Conservation (phyloP, 2,113 vertebrate species). For the Procavia capensis region DNA sequence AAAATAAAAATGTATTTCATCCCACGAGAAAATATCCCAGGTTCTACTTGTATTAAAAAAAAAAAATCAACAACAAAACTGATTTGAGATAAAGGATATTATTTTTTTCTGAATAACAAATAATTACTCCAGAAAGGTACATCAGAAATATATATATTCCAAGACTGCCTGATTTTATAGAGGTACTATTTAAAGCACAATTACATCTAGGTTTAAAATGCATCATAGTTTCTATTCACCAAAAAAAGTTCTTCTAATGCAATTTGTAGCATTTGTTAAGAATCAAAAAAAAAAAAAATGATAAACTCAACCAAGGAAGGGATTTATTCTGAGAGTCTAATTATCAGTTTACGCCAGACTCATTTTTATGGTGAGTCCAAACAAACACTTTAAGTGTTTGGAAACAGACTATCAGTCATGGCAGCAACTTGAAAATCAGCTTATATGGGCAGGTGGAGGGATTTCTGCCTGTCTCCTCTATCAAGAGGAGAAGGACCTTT, state of each 20-base stretch:
- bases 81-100: slow-evolving; percentile 47
- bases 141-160: neutral
- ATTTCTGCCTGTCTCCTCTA: neutral
- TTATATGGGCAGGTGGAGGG: neutral
- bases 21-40: slow-evolving; percentile 53
- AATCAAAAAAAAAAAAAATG: slow-evolving; percentile 1
- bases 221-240: slow-evolving; percentile 12
- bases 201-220: slow-evolving; percentile 15
- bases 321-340: neutral
- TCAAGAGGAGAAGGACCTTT: neutral
- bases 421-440: neutral
- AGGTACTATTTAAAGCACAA: neutral
- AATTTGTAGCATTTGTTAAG: slow-evolving; percentile 22
- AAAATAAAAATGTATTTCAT: slow-evolving; percentile 66
- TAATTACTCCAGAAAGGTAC: slow-evolving; percentile 25
- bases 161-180: neutral
- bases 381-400: neutral
- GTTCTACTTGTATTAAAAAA: slow-evolving; percentile 42
- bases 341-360: neutral
- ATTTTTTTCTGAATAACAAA: slow-evolving; percentile 32
- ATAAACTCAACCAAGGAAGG: slow-evolving; percentile 24
- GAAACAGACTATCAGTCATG: neutral
- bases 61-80: slow-evolving; percentile 36
- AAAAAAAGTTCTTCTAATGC: neutral
- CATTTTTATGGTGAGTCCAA: neutral